phyloP scores from a whole-genome alignment of 2,888 invertebrate genomes.

The Pyrrhia umbra region DNA sequence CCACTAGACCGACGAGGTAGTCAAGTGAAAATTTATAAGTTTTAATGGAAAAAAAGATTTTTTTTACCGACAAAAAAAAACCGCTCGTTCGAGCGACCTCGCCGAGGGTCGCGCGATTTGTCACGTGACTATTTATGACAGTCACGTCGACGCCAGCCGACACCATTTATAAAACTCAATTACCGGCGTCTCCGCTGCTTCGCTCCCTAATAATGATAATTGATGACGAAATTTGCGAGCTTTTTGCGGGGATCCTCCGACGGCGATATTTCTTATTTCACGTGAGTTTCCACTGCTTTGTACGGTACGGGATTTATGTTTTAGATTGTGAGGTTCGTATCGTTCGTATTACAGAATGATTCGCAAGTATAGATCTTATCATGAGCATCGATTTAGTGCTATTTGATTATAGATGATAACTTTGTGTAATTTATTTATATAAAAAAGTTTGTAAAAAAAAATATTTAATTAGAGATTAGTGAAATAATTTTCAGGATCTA shows the following conservation, averaged over 20 bases:
- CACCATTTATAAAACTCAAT: conserved; percentile 90
- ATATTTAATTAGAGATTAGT: neutral
- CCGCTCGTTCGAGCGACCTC: conserved; percentile 35
- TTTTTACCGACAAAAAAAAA: conserved; percentile 10
- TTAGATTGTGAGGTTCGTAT: too few relatives aligned
- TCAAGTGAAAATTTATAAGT: too few relatives aligned
- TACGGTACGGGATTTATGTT: conserved; percentile 50
- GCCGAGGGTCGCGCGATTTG: conserved; percentile 51
- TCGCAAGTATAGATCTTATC: too few relatives aligned
- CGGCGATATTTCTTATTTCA: conserved; percentile 84
- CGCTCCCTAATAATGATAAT: conserved; percentile 89
- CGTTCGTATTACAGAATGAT: too few relatives aligned
- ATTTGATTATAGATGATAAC: too few relatives aligned
- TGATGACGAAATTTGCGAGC: conserved; percentile 90
- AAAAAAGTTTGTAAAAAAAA: too few relatives aligned
- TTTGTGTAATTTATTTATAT: too few relatives aligned
- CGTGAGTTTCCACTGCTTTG: conserved; percentile 69
- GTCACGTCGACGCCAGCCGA: conserved; percentile 75
- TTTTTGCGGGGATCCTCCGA: conserved; percentile 87
- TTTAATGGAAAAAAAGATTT: too few relatives aligned
- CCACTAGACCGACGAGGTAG: too few relatives aligned
- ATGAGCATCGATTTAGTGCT: too few relatives aligned
- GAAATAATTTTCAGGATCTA: neutral
- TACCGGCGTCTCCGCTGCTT: conserved; percentile 78
- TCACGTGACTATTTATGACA: conserved; percentile 76